Conservation (phyloP, 2,797 vertebrate genomes). For the Gambusia yucatana region DNA sequence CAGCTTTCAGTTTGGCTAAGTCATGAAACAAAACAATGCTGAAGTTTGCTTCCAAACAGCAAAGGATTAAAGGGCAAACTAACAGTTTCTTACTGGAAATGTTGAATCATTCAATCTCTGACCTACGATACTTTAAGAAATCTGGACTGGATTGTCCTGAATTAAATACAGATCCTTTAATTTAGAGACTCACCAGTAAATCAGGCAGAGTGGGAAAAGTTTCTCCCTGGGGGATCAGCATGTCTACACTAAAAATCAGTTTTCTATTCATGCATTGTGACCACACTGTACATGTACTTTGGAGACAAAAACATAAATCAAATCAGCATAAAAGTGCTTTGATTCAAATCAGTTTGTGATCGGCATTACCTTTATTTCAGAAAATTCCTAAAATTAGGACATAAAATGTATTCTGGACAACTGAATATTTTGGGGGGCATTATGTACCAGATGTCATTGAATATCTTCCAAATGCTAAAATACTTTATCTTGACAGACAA, state of each 20-base stretch:
- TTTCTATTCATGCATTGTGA: not conserved
- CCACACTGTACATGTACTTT: not conserved
- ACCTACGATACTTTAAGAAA: not conserved
- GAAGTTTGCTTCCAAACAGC: not conserved
- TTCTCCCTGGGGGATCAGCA: not conserved
- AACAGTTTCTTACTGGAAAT: not conserved
- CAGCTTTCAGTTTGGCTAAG: not conserved
- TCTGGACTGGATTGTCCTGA: not conserved
- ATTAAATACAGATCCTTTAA: not conserved
- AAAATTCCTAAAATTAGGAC: not conserved
- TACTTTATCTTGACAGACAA: not conserved
- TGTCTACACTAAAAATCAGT: not conserved
- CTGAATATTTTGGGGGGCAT: not conserved
- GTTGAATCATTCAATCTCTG: not conserved
- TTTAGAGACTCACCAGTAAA: not conserved
- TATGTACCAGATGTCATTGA: not conserved
- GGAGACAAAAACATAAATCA: not conserved
- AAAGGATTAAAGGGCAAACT: not conserved
- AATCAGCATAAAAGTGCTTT: not conserved
- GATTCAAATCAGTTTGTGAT: not conserved
- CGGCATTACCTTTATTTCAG: not conserved
- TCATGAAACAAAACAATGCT: not conserved
- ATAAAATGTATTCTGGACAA: not conserved
- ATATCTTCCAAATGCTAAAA: slow-evolving; percentile 5
- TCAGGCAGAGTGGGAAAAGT: not conserved